Evolutionary conservation across 2,113 vertebrate genomes (phyloP).

Genomic region (Periophthalmodon schlosseri): DNA sequence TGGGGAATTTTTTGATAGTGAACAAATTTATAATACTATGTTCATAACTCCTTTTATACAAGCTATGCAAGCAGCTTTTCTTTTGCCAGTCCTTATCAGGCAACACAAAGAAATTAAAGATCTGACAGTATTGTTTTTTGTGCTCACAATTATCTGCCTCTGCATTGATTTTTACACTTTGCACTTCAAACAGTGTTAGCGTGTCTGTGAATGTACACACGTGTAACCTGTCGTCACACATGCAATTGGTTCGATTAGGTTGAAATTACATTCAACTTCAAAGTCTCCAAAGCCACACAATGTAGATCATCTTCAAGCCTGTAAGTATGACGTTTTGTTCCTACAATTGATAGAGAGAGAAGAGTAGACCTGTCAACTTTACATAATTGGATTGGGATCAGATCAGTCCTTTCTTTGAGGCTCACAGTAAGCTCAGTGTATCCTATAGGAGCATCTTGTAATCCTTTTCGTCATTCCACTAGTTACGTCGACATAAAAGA

Average conservation of each 20-base stretch:
- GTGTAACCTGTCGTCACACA: background rate
- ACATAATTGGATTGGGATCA: conserved; percentile 71
- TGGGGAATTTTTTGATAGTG: background rate
- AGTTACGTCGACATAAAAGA: too few species aligned
- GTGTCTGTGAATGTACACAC: background rate
- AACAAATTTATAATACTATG: background rate
- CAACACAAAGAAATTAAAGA: background rate
- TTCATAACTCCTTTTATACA: background rate
- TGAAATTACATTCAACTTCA: conserved; percentile 15
- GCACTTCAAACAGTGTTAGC: background rate
- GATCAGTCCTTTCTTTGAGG: conserved; percentile 59
- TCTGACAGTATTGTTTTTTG: background rate
- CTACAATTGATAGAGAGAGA: conserved; percentile 58
- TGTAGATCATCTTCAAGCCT: conserved; percentile 9
- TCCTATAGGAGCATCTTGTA: conserved; percentile 62
- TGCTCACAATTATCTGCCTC: background rate
- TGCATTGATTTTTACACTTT: background rate
- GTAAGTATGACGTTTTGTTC: conserved; percentile 47
- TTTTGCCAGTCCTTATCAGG: background rate
- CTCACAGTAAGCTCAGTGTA: conserved; percentile 55
- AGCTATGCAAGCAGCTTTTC: background rate
- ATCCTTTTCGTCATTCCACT: conserved; percentile 73
- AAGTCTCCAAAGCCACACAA: conserved; percentile 1
- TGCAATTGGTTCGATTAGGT: background rate
- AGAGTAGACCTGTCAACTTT: conserved; percentile 62